A percentile compares a stretch with the other conserved stretches of the same genome.
Evolutionary conservation across 2,797 vertebrate species (phyloP).

Genomic region (Sylvia borin): DNA sequence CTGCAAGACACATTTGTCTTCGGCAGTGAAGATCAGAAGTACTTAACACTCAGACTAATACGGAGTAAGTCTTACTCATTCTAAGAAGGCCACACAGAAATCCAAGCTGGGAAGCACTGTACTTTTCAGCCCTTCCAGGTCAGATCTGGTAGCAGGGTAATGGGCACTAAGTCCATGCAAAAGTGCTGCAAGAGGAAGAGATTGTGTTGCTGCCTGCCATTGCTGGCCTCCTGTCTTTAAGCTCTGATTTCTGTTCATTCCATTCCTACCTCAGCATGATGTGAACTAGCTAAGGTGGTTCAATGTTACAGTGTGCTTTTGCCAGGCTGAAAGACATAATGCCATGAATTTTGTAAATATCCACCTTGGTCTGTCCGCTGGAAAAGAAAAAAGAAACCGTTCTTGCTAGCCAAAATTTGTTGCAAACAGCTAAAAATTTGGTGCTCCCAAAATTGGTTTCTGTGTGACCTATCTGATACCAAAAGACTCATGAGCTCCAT

Average conservation of each 20-base stretch:
- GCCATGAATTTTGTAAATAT: background rate
- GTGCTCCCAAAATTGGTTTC: background rate
- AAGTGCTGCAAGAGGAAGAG: background rate
- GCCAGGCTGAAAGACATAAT: background rate
- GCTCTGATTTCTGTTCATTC: background rate
- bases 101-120: background rate
- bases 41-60: background rate
- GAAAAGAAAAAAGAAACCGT: background rate
- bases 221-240: background rate
- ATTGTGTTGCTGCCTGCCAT: background rate
- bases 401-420: background rate
- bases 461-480: background rate
- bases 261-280: background rate
- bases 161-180: accelerated
- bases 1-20: accelerated
- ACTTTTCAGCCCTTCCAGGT: background rate
- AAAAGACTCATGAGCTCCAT: background rate
- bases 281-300: background rate
- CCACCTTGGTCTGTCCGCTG: background rate
- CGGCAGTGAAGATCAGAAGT: background rate
- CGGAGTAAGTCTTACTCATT: background rate
- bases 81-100: background rate
- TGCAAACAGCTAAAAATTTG: background rate
- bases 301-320: background rate
- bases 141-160: accelerated